Base-by-base conservation (phyloP, 2,113 vertebrate species). In the Halichoeres trimaculatus region DNA sequence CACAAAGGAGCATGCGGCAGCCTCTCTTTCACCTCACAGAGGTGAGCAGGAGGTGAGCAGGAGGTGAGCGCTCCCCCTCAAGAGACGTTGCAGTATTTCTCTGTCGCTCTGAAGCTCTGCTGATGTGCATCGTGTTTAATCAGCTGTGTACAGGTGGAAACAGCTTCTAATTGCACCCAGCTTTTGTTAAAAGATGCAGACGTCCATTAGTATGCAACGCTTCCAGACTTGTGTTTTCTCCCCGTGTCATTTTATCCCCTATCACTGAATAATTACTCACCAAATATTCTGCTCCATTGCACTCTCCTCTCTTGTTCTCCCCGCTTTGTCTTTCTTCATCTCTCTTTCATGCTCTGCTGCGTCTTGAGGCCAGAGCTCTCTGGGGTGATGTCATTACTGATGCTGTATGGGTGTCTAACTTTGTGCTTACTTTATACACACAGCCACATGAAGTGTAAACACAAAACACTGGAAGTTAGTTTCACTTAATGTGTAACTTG, bases 341-440 rank as follows among this genome's bases (percentile, higher is more conserved):
- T 81, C 76, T 74, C 74, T 76, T 73, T 83, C 80, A 73, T 20
- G 85, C 88, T 84, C 74, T 54, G 10, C 40, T 63, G 84, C 88
- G 1, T 78, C 86, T 71, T 17, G 64, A 85, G 86, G 76, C 85
- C 69, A 55, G 64, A 72, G 76, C 70, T 83, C 78, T 85, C 68
- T 53, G 87, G 83, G 74, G 82, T 73, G 85, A 85, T 87, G 86
- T 79, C 78, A 79, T 86, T 83, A 74, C 71, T 69, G 71, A 80
- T 86, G 79, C 76, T 70, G 78, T 71, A 87, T 81, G 82, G 74
- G 83, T 84, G 80, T 88, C 81, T 74, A n/a, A n/a, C n/a, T n/a
- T n/a, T n/a, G 58, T 59, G 63, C 74, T 67, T 52, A 58, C 78
- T 81, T 35, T 34, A 53, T 20, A 45, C 62, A 17, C 23, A 60